Evolutionary conservation across 2,888 invertebrate genomes (phyloP), one percentile per base, ranked within the genome.

Genomic region (Crossocerus cetratus): DNA sequence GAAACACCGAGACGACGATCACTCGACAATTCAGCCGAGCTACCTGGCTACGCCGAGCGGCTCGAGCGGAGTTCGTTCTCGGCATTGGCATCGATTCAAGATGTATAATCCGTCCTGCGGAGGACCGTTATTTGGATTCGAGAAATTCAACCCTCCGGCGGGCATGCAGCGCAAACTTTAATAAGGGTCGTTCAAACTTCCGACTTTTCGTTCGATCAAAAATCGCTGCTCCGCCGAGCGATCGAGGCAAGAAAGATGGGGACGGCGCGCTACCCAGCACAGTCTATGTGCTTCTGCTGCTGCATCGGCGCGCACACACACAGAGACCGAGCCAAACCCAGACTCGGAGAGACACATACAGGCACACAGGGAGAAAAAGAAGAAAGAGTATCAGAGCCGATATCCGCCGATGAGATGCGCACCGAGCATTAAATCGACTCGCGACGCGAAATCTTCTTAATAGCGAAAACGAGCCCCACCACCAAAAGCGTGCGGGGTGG

Each of bases 401-500:
- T 49, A 43, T 43, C 13, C 42, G 21, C 54, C 69, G 76, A 78
- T 74, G 75, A 75, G 72, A 57, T 53, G 20, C 16, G 22, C 70
- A 69, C 21, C 58, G 42, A 20, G 61, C 72, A 78, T 80, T 81
- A 80, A 81, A 76, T 67, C 73, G 63, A 72, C 69, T 65, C 71
- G 69, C 71, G 73, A 71, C 62, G 81, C 49, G 76, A 63, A 74
- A 76, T 76, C 77, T 76, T 75, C 76, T 80, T 74, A 70, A 80
- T 82, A 76, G 76, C 69, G 71, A 72, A 74, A 82, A 76, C 74
- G 80, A 82, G 66, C 74, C 67, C 71, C 66, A 77, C 80, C 82
- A 73, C 55, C 65, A 68, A 66, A 58, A 69, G 65, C 62, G 45
- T 55, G 49, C 56, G 78, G 60, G 56, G 69, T 59, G 54, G 62